These are phyloP conservation scores for Anthopleura xanthogrammica DNA, from an alignment of 92 coral and sea anemone genomes.

Conservation along the genomic window DNA sequence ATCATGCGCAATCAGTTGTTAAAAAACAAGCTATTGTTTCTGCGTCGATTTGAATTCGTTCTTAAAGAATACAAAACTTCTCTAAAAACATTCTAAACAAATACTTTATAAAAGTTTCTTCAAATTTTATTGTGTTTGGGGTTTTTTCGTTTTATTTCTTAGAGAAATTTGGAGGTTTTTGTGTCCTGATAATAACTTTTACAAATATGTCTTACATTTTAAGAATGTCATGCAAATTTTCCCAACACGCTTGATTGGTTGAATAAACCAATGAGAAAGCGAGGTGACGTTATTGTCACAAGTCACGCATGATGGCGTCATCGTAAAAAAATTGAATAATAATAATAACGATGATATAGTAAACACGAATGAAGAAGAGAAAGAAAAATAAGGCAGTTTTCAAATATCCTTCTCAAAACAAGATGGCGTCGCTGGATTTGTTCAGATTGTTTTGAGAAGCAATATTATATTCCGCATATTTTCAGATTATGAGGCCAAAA, in stretches of 20 bases:
- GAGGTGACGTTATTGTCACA: background rate
- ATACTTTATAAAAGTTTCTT: no score
- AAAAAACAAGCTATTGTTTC: no score
- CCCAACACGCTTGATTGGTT: background rate
- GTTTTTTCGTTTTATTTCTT: background rate
- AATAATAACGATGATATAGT: background rate
- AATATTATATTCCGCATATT: no score
- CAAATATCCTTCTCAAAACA: background rate
- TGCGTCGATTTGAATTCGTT: no score
- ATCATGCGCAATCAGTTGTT: no score
- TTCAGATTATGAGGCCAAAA: no score
- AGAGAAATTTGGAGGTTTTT: background rate
- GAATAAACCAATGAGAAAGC: background rate
- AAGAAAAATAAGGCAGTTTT: no score
- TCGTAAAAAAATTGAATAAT: background rate
- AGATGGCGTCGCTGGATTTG: background rate
- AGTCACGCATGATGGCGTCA: background rate
- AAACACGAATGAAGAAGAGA: background rate
- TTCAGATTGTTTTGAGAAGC: background rate
- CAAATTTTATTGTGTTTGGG: no score
- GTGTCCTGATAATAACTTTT: background rate
- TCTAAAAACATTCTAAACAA: no score
- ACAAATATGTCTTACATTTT: background rate
- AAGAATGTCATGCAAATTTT: slow-evolving; percentile 2
- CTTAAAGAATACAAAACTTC: no score